Evolutionary conservation across 2,797 vertebrate genomes (phyloP), one percentile per base, ranked within the genome.

Genomic region (Danio tinwini): DNA sequence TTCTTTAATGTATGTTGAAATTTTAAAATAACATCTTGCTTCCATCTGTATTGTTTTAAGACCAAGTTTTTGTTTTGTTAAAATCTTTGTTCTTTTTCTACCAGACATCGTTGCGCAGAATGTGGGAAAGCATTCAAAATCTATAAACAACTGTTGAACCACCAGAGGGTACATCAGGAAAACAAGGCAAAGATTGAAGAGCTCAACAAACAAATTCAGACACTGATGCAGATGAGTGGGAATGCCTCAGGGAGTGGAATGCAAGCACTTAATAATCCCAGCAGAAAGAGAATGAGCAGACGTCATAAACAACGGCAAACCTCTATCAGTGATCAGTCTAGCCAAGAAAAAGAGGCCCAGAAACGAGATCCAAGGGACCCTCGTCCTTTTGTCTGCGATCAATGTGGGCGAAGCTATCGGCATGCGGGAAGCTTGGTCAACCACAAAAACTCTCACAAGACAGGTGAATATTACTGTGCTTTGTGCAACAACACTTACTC

Each of bases 101-200:
- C 37, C 77, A 95, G 94, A 82, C 91, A 93, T 61, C 88, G 88
- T 56, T 95, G 94, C 58, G 83, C 91, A 11, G 93, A 94, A 90
- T 95, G 94, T 85, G 95, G 95, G 50, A 97, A 97, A 87, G 95
- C 95, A 45, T 98, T 96, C 85, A 96, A 96, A 85, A 96, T 85
- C 84, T 96, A 88, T 90, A 92, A 98, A 92, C 93, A 95, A 87
- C 92, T 98, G 39, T 85, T 96, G 84, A 97, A 95, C 86, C 96
- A 98, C 90, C 92, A 95, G 76, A 93, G 93, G 71, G 94, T 94
- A 83, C 96, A 97, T 89, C 94, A 84, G 91, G 95, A 91, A 91
- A 96, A 94, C 88, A 90, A 88, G 83, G 90, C 90, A 77, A 93
- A 92, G 86, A 93, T 93, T 85, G 92, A 92, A 84, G 93, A 94